Evolutionary conservation across 2,888 invertebrate species (phyloP), one percentile per base, ranked within the genome.

Genomic region (Tipula lateralis): DNA sequence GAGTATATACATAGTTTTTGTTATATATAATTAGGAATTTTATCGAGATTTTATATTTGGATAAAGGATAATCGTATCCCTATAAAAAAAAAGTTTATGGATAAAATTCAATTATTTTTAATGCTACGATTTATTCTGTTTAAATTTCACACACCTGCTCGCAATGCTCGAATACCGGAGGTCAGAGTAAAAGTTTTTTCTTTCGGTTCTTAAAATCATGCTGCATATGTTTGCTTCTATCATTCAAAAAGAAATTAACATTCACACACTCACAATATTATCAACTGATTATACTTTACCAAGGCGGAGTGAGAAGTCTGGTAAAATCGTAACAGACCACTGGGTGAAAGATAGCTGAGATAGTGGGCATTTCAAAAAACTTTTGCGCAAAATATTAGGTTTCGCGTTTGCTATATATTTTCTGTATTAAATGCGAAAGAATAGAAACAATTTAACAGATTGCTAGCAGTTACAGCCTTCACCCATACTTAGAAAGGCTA

Each of bases 11-110:
- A 50, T 50, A 66, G 66, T 66, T 66, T 66, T 66, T 66, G 66
- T n/a, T n/a, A n/a, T n/a, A 66, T 66, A 66, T 66, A 66, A 66
- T 66, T 66, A 66, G 66, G 66, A 66, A 66, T 24, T 66, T 66
- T 66, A 66, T 66, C 66, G 66, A 66, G 66, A 66, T 66, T 66
- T 66, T 66, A 66, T 24, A 24, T 66, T 19, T 66, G 66, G 66
- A 66, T 66, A 66, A 66, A 66, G 66, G 66, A 66, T 66, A 66
- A 66, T 66, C 66, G 66, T 6, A 66, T 66, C 66, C 66, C 66
- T 66, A 66, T 66, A 66, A 66, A 66, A 66, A 66, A 66, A 66
- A 66, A 66, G 66, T 66, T 66, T 66, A 9, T 66, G 66, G 24
- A 66, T 24, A 19, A 66, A 66, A 66, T 66, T 66, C 66, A 66